A percentile compares a stretch with the other conserved stretches of the same genome.
Evolutionary conservation across 2,113 vertebrate species (phyloP).

Genomic region (Onychostoma macrolepis): DNA sequence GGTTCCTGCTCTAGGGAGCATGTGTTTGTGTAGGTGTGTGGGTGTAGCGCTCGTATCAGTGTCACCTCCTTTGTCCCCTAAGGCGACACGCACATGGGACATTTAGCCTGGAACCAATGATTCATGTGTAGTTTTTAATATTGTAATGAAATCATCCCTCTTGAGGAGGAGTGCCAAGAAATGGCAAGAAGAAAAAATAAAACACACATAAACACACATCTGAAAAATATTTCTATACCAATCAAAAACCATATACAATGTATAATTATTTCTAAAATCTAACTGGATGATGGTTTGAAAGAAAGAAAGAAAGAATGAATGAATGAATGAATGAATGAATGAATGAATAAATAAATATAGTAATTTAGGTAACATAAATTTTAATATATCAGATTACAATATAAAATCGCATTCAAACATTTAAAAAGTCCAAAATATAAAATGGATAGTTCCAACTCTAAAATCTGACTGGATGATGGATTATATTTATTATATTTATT

Average conservation of each 20-base stretch:
- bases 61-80: slow-evolving; percentile 33
- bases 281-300: background rate
- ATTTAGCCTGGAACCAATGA: slow-evolving; percentile 45
- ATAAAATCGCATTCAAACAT: too few relatives aligned
- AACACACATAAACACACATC: background rate
- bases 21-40: slow-evolving; percentile 32
- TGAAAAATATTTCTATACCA: background rate
- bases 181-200: background rate
- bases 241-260: background rate
- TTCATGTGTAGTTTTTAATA: slow-evolving; percentile 53
- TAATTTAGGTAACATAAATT: too few relatives aligned
- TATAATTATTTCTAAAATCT: background rate
- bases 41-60: slow-evolving; percentile 21
- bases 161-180: background rate
- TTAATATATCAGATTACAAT: too few relatives aligned
- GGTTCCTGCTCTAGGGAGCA: slow-evolving; percentile 20
- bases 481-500: too few relatives aligned
- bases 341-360: too few relatives aligned
- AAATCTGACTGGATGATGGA: too few relatives aligned
- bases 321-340: too few relatives aligned
- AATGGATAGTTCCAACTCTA: too few relatives aligned
- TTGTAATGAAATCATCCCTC: slow-evolving; percentile 15
- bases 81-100: slow-evolving; percentile 33
- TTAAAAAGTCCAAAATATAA: background rate
- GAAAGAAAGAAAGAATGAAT: too few relatives aligned